Evolutionary conservation across 1,140 invertebrate species (phyloP), one percentile per base, ranked within the genome.

Genomic region (Venturia canescens): DNA sequence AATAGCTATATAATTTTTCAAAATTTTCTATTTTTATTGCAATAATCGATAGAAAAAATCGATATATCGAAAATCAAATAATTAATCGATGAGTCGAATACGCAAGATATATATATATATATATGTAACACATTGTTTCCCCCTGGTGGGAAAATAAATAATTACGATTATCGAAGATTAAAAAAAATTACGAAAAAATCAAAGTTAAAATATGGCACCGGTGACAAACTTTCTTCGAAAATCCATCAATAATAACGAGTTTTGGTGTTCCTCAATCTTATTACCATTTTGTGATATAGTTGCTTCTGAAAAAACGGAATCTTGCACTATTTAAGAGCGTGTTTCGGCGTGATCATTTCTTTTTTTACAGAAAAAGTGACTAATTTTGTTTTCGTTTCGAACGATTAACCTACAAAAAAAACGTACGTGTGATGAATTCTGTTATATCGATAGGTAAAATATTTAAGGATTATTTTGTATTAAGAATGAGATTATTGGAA

Each of bases 121-220:
- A n/a, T n/a, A n/a, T n/a, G n/a, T n/a, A n/a, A n/a, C n/a, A n/a
- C n/a, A n/a, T n/a, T n/a, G n/a, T n/a, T n/a, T n/a, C n/a, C n/a
- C n/a, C n/a, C n/a, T n/a, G n/a, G n/a, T n/a, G n/a, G n/a, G n/a
- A n/a, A n/a, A n/a, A n/a, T n/a, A n/a, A n/a, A n/a, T n/a, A n/a
- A n/a, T n/a, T n/a, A n/a, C n/a, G n/a, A n/a, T n/a, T n/a, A n/a
- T n/a, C n/a, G n/a, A n/a, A n/a, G n/a, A n/a, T n/a, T n/a, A n/a
- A n/a, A n/a, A n/a, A n/a, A n/a, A n/a, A n/a, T n/a, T n/a, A n/a
- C n/a, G n/a, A n/a, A n/a, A n/a, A 15, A 18, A 57, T 57, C 1
- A 63, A 63, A 63, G 26, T 63, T 27, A 63, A n/a, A n/a, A n/a
- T n/a, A n/a, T 63, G 60, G 21, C 26, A 63, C 60, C 26, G 26